Evolutionary conservation across 2,888 invertebrate genomes (phyloP), one percentile per base, ranked within the genome.

Genomic region (Seira ritae): DNA sequence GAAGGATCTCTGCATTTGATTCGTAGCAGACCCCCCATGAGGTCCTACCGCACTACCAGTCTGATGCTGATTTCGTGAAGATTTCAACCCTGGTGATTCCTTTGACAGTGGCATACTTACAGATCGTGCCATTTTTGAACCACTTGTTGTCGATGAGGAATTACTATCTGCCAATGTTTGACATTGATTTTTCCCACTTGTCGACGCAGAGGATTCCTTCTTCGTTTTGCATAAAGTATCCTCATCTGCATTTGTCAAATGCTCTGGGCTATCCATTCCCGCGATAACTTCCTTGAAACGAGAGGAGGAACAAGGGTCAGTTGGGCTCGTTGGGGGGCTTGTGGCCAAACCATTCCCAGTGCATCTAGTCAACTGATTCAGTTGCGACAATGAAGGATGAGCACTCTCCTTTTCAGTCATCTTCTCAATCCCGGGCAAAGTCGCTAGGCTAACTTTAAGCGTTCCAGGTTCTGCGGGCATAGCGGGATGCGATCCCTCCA

Each of bases 351-450:
- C 86, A 68, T 86, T 86, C 50, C 84, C 85, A 80, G 70, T 84
- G 19, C 82, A 79, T 71, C 84, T 46, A 3, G 90, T 90, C 67
- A 91, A 84, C 76, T 90, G 89, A 75, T 89, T 89, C 46, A 91
- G 87, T 80, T 91, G 90, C 60, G 90, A 90, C 3, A 84, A 89
- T 85, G 92, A 90, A 20, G 95, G 96, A 92, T 98, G 97, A 0
- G 98, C 98, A 0, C 96, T 96, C 90, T 97, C 96, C 80, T 95
- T 94, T 91, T 98, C 98, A 2, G 99, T 99, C 96, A 98, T 98
- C 88, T 95, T 95, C 74, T 95, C 95, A 87, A 97, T 95, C 19
- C 94, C 95, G 94, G 89, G 89, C 68, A 88, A 79, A 0, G 80
- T 84, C 4, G 89, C 89, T 74, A 89, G 80, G 69, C 86, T 87